Conservation (phyloP, 1,140 invertebrate species). For the Periplaneta americana region DNA sequence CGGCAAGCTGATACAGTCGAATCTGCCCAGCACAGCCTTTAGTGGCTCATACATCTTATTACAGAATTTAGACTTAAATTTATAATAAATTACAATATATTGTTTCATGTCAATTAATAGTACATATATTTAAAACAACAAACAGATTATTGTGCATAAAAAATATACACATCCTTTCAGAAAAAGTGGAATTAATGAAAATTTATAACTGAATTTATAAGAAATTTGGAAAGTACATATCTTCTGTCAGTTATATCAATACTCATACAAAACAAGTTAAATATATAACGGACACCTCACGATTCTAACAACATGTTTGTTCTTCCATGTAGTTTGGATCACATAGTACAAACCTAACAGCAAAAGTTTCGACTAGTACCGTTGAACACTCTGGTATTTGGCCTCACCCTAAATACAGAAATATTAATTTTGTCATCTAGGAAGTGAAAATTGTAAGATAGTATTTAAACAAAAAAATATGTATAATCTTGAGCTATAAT, state of each 20-base stretch:
- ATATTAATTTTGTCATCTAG: constrained; percentile 10
- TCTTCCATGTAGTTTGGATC: not conserved
- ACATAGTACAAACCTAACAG: constrained; percentile 13
- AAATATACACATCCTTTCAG: constrained; percentile 9
- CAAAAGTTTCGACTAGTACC: constrained; percentile 13
- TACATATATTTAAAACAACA: constrained; percentile 8
- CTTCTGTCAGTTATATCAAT: not conserved
- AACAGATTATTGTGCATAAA: constrained; percentile 13
- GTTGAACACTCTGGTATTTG: constrained; percentile 14
- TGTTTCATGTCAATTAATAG: constrained; percentile 4
- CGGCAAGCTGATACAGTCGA: not conserved
- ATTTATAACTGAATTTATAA: constrained; percentile 13
- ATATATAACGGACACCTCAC: constrained; percentile 2
- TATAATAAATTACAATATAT: not conserved
- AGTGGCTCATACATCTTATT: not conserved
- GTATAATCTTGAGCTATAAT: constrained; percentile 11
- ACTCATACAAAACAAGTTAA: not conserved
- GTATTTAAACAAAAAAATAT: constrained; percentile 8
- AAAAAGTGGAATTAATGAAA: constrained; percentile 7
- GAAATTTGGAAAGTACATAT: constrained; percentile 11
- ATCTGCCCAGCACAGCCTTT: not conserved
- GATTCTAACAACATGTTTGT: constrained; percentile 4
- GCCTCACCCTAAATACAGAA: constrained; percentile 10
- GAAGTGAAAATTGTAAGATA: constrained; percentile 2
- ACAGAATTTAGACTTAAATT: not conserved